These are phyloP conservation scores for human DNA, from an alignment of 2,113 vertebrate genomes.

Conservation along the genomic window DNA sequence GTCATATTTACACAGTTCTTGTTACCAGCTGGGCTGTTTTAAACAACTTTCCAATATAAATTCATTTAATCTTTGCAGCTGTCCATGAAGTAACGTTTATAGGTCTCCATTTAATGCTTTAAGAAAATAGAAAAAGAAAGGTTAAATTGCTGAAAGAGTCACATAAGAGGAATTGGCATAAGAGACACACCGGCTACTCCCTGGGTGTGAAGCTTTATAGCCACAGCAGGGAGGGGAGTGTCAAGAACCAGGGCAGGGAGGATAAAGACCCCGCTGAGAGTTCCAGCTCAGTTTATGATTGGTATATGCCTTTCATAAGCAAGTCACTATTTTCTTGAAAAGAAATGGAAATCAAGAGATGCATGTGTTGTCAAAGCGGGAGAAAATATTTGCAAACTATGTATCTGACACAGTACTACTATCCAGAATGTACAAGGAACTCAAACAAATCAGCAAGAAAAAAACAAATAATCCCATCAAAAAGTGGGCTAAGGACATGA, in stretches of 20 bases:
- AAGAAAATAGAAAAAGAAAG: not conserved
- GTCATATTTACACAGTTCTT: accelerated
- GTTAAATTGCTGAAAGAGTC: not conserved
- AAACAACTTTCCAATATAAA: not conserved
- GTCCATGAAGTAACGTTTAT: accelerated
- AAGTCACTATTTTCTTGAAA: not conserved
- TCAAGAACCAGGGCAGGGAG: not conserved
- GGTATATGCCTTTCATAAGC: not conserved
- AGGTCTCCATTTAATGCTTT: too few species aligned
- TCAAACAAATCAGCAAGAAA: too few species aligned
- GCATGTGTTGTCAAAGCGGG: too few species aligned
- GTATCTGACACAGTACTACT: too few species aligned
- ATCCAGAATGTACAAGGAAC: too few species aligned
- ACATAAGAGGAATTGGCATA: not conserved
- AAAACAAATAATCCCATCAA: too few species aligned
- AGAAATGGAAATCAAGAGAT: not conserved
- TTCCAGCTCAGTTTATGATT: too few species aligned
- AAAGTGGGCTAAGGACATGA: too few species aligned
- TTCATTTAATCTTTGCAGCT: not conserved
- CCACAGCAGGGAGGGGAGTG: not conserved
- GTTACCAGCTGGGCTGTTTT: not conserved
- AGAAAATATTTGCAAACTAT: too few species aligned
- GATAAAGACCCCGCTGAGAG: not conserved
- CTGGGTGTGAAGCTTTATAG: not conserved
- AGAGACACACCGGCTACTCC: not conserved